Evolutionary conservation across 2,113 vertebrate genomes (phyloP).

Genomic region (Leucosticte australis): DNA sequence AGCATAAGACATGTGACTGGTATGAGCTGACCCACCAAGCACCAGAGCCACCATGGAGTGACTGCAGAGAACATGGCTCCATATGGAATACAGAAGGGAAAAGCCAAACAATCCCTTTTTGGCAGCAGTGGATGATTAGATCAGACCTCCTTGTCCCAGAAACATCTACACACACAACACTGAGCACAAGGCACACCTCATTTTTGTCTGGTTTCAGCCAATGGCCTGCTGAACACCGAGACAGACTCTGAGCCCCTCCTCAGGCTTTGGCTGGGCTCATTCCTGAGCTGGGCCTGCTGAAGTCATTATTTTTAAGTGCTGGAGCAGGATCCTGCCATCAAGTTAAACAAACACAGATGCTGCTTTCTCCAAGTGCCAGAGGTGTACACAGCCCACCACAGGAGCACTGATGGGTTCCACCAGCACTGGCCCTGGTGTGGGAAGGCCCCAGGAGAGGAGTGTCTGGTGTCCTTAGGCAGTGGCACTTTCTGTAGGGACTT

Average conservation of each 20-base stretch:
- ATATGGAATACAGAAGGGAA: background rate
- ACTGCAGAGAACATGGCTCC: background rate
- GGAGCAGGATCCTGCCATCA: background rate
- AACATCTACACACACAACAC: accelerated
- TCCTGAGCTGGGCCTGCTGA: background rate
- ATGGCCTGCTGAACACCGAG: background rate
- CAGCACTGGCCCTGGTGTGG: accelerated
- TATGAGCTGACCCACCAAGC: background rate
- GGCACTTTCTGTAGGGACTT: background rate
- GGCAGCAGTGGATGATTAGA: background rate
- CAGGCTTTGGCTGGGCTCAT: accelerated
- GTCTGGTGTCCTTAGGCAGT: accelerated
- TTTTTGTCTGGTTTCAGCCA: background rate
- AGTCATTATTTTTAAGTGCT: background rate
- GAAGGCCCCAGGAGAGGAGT: background rate
- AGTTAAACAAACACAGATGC: background rate
- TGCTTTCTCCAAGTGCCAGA: background rate
- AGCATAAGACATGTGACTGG: background rate
- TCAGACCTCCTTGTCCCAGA: background rate
- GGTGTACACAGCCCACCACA: background rate
- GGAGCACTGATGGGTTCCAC: accelerated
- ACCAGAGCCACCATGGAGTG: background rate
- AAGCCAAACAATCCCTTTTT: background rate
- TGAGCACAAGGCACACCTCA: accelerated
- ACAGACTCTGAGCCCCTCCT: accelerated